Conservation (phyloP, 2,113 vertebrate species). For the western clawed frog (Xenopus tropicalis) region UCB_Xtro_10.0 CM004443.2:11189501-11190000, state of each 20-base stretch:
- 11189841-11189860: too few relatives aligned
- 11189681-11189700: constrained; percentile 14
- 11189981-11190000: too few relatives aligned
- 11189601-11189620: constrained; percentile 27
- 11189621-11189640: not conserved
- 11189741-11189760: not conserved
- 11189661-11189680: constrained; percentile 16
- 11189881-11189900: too few relatives aligned
- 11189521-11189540: constrained; percentile 15
- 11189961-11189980: too few relatives aligned
- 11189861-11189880: too few relatives aligned
- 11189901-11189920: too few relatives aligned
- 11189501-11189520: constrained; percentile 34
- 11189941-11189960: too few relatives aligned
- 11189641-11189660: not conserved
- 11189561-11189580: constrained; percentile 16
- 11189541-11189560: constrained; percentile 24
- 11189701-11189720: not conserved
- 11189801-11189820: too few relatives aligned
- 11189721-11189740: constrained; percentile 10
- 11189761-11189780: not conserved
- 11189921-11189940: too few relatives aligned
- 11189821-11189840: too few relatives aligned
- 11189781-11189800: too few relatives aligned
- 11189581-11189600: constrained; percentile 8